Percentiles rank a stretch among this genome's conserved stretches.
phyloP scores from a whole-genome alignment of 2,113 vertebrate species.

The Cyprinodon tularosa region DNA sequence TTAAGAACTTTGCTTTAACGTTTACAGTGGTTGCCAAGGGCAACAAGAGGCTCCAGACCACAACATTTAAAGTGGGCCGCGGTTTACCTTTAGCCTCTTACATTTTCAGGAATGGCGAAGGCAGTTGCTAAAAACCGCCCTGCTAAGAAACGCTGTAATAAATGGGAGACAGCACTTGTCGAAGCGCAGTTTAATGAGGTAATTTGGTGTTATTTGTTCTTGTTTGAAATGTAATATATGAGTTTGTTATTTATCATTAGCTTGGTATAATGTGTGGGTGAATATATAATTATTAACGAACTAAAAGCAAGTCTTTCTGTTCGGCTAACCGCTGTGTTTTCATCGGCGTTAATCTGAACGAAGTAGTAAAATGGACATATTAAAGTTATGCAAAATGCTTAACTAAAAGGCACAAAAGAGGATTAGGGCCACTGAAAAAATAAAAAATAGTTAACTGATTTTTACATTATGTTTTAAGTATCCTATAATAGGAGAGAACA shows the following conservation, averaged over 20 bases:
- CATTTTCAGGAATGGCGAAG: constrained; percentile 45
- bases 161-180: constrained; percentile 56
- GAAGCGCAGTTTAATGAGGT: constrained; percentile 65
- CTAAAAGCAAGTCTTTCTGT: too few relatives aligned
- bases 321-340: too few relatives aligned
- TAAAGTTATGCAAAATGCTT: too few relatives aligned
- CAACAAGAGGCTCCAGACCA: background rate
- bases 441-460: too few relatives aligned
- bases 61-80: background rate
- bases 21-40: background rate
- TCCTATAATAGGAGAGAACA: too few relatives aligned
- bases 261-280: too few relatives aligned
- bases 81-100: background rate
- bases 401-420: too few relatives aligned
- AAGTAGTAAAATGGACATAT: too few relatives aligned
- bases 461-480: too few relatives aligned
- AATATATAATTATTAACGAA: too few relatives aligned
- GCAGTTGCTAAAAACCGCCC: constrained; percentile 34
- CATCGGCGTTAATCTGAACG: too few relatives aligned
- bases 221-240: background rate
- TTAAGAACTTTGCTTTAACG: background rate
- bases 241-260: background rate
- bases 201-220: background rate
- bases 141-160: constrained; percentile 28
- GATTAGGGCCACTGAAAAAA: too few relatives aligned